A percentile compares a stretch with the other conserved stretches of the same genome.
Conservation (phyloP, 2,797 vertebrate genomes). For the Sorex maritimensis region DNA sequence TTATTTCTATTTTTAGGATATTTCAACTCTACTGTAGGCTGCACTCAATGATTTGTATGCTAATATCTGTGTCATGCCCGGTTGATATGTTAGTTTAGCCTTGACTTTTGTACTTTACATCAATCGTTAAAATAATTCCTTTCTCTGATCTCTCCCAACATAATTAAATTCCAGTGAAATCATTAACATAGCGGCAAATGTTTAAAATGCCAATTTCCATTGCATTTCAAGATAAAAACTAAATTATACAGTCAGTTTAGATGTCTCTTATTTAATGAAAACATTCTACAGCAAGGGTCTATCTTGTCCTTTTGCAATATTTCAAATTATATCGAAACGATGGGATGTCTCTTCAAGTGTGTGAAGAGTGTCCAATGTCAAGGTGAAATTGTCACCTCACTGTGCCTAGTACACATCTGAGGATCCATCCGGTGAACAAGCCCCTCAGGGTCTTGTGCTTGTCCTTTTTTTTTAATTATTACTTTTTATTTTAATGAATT, state of each 20-base stretch:
- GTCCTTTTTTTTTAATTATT: no score
- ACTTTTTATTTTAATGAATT: no score
- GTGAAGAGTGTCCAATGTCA: not conserved
- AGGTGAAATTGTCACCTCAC: not conserved
- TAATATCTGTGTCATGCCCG: not conserved
- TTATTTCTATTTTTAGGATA: not conserved
- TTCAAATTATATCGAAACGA: not conserved
- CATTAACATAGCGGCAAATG: not conserved
- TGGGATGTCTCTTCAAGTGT: not conserved
- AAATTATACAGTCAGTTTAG: not conserved
- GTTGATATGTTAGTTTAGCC: not conserved
- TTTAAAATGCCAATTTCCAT: not conserved
- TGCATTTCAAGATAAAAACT: slow-evolving; percentile 10
- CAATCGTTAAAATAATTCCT: not conserved
- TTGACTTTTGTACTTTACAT: not conserved
- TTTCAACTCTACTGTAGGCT: not conserved
- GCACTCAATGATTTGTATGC: not conserved
- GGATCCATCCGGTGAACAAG: no score
- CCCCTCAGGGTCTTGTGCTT: no score
- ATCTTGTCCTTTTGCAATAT: not conserved
- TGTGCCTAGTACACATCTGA: no score
- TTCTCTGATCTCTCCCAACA: not conserved
- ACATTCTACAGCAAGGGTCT: not conserved
- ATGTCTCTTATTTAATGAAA: slow-evolving; percentile 12
- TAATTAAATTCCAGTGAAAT: not conserved